Conservation (phyloP, 2,797 vertebrate genomes). For the Sebastes diploproa region DNA sequence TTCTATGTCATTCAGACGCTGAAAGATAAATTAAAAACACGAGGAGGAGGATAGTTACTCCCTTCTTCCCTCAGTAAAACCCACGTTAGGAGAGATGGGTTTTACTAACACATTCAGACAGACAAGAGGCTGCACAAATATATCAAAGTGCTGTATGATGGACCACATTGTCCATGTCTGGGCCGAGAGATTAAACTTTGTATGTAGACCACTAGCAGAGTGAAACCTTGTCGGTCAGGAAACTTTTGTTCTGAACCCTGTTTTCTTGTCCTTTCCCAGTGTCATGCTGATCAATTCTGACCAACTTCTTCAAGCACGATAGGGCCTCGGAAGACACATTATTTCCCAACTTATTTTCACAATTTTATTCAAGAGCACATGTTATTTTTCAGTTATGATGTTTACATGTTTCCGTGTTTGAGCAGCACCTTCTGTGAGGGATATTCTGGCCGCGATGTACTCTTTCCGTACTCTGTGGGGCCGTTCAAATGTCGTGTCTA, state of each 20-base stretch:
- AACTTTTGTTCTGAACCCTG: not conserved
- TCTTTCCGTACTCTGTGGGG: too few relatives aligned
- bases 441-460: not conserved
- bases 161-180: not conserved
- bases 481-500: too few relatives aligned
- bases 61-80: not conserved
- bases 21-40: not conserved
- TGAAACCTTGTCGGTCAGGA: not conserved
- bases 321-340: not conserved
- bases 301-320: not conserved
- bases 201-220: not conserved
- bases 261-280: not conserved
- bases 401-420: not conserved
- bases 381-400: not conserved
- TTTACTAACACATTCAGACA: not conserved
- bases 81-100: too few relatives aligned
- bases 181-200: not conserved
- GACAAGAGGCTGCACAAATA: not conserved
- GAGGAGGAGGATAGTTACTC: not conserved
- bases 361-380: not conserved
- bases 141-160: not conserved
- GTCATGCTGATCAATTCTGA: not conserved
- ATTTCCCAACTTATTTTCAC: not conserved
- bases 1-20: not conserved
- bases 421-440: not conserved